Conservation (phyloP, 1,140 invertebrate species). For the Bradysia coprophila region DNA sequence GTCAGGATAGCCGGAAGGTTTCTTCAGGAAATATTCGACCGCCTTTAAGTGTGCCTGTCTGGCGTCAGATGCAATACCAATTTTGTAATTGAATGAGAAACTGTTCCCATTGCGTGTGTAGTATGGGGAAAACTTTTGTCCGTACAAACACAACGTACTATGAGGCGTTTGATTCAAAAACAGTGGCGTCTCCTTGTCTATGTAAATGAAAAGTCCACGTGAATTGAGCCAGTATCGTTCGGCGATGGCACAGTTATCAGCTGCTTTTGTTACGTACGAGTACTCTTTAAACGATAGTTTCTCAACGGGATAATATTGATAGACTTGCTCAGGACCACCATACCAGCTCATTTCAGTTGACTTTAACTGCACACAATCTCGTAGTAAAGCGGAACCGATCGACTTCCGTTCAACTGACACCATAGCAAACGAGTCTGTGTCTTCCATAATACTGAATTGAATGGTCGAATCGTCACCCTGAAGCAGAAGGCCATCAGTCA, state of each 20-base stretch:
- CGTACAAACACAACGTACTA: constrained; percentile 36
- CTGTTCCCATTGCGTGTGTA: constrained; percentile 14
- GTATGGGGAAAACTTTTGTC: constrained; percentile 33
- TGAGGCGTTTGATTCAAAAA: constrained; percentile 50
- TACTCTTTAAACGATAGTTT: constrained; percentile 33
- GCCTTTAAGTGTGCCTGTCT: constrained; percentile 40
- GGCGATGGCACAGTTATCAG: constrained; percentile 38
- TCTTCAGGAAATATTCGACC: constrained; percentile 26
- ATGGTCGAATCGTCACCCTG: too few species aligned
- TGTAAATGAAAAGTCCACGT: constrained; percentile 40
- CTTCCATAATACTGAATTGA: not conserved
- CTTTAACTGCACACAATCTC: not conserved
- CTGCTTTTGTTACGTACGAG: constrained; percentile 39
- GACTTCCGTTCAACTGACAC: not conserved
- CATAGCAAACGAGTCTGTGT: not conserved
- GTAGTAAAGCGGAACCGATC: not conserved
- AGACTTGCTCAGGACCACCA: constrained; percentile 34
- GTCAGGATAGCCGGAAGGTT: constrained; percentile 46
- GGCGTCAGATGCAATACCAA: constrained; percentile 35
- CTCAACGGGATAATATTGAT: constrained; percentile 48
- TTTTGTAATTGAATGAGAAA: constrained; percentile 33
- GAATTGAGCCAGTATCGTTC: constrained; percentile 64
- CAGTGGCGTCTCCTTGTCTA: constrained; percentile 39
- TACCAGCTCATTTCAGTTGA: constrained; percentile 28
- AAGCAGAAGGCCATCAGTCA: too few species aligned